Evolutionary conservation across 92 coral and sea anemone genomes (phyloP).

Genomic region (Porites cylindrica): DNA sequence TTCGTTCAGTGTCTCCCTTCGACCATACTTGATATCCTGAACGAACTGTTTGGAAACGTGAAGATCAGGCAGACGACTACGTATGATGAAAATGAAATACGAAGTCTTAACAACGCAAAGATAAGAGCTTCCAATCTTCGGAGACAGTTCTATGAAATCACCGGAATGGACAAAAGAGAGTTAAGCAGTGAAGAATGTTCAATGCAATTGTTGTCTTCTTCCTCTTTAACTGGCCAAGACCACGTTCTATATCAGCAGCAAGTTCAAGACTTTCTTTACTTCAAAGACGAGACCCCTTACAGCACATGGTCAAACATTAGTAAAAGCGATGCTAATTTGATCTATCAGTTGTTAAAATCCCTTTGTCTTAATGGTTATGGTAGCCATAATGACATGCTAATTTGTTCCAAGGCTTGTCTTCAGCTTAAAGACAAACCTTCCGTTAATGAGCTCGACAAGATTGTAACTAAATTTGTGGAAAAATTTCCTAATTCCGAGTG

Average conservation of each 20-base stretch:
- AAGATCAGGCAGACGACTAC: constrained; percentile 49
- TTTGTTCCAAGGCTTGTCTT: background rate
- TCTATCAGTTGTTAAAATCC: background rate
- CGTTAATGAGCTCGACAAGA: background rate
- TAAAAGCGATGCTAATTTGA: too few species aligned
- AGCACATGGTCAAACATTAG: background rate
- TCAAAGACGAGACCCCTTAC: background rate
- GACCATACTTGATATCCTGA: constrained; percentile 43
- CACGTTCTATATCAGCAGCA: too few species aligned
- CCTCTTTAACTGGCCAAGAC: too few species aligned
- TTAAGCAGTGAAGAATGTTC: background rate
- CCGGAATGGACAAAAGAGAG: constrained; percentile 52
- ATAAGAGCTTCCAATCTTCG: constrained; percentile 67
- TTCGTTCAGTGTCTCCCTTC: constrained; percentile 42
- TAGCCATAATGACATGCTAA: background rate
- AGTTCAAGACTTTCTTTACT: too few species aligned
- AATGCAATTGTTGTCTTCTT: too few species aligned
- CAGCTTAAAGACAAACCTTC: background rate
- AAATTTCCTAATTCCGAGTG: background rate
- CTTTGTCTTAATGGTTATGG: background rate
- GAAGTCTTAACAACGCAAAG: constrained; percentile 47
- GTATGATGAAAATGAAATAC: constrained; percentile 46
- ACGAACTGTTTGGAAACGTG: constrained; percentile 54
- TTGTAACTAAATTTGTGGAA: background rate
- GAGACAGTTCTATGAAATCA: constrained; percentile 59